Evolutionary conservation across 1,140 invertebrate genomes (phyloP), one percentile per base, ranked within the genome.

Genomic region (Brachystomella parvula): DNA sequence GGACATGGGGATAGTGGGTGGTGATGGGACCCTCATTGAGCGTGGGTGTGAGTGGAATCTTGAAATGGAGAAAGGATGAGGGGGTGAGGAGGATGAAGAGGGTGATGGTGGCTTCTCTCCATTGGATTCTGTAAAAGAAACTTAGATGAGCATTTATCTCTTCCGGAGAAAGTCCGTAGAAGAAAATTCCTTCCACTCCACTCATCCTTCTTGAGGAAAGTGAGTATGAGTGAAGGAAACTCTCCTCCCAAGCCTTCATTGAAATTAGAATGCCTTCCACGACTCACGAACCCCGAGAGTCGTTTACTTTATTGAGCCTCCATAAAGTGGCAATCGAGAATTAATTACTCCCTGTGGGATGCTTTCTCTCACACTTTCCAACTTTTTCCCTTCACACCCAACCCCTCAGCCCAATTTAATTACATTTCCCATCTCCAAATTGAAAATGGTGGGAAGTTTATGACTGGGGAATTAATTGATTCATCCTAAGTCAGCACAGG

Each of bases 311-410:
- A 33, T 33, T 26, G 49, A 53, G 49, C 15, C 49, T 26, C 57
- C 64, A 66, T 66, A 67, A 70, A 70, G 65, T 67, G 69, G 69
- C 69, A 70, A 70, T 67, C 69, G 69, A 39, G 65, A 70, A 70
- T 70, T 70, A 70, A 70, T 70, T 70, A 67, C 32, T 61, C 66
- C 65, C 64, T 53, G 21, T 49, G 69, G 65, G 65, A 29, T 57
- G 19, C 65, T 56, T 49, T 62, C 57, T 67, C 28, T 35, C 15
- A 39, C 31, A 26, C n/a, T n/a, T n/a, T n/a, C n/a, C n/a, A n/a
- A n/a, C n/a, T 12, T 29, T 70, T 61, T 47, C 57, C 39, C 44
- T 29, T 53, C 56, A 30, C 58, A 31, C 65, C 59, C 30, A 29
- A 59, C 26, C 6, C 30, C 3, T 59, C 57, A n/a, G 3, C 30